Percentiles rank a stretch among this genome's conserved stretches.
Conservation (phyloP, 2,797 vertebrate genomes). For the Sebastes matsubarae region DNA sequence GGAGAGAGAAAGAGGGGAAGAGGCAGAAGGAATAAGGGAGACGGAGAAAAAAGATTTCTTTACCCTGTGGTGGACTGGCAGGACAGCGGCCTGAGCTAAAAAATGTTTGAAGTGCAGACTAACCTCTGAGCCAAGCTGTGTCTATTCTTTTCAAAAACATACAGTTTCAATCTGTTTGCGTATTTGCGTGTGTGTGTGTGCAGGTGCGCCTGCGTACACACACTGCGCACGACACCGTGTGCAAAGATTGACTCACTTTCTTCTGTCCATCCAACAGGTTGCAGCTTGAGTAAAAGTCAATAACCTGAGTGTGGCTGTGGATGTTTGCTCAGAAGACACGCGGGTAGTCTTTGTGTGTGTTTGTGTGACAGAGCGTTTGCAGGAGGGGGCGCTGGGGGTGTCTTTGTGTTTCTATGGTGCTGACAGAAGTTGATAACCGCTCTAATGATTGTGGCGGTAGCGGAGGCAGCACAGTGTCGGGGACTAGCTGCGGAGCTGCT, state of each 20-base stretch:
- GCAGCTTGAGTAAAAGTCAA: slow-evolving; percentile 82
- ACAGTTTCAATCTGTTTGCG: slow-evolving; percentile 18
- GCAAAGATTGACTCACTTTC: slow-evolving; percentile 75
- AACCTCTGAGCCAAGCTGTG: slow-evolving; percentile 38
- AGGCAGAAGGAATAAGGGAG: slow-evolving; percentile 60
- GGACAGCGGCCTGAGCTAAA: slow-evolving; percentile 54
- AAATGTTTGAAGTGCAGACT: slow-evolving; percentile 59
- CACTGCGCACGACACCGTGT: slow-evolving; percentile 49
- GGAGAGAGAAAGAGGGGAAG: slow-evolving; percentile 68
- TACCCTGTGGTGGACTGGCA: slow-evolving; percentile 70
- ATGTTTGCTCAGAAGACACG: slow-evolving; percentile 82
- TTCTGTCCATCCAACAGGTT: slow-evolving; percentile 67
- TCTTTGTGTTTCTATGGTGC: slow-evolving; percentile 78
- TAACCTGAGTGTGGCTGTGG: slow-evolving; percentile 73
- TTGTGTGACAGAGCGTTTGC: slow-evolving; percentile 62
- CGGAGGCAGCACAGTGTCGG: slow-evolving; percentile 53
- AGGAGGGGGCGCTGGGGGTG: slow-evolving; percentile 37
- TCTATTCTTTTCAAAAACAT: slow-evolving; percentile 26
- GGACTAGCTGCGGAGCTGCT: slow-evolving; percentile 50
- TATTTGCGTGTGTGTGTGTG: slow-evolving; percentile 1
- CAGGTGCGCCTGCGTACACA: slow-evolving; percentile 24
- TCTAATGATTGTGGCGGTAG: slow-evolving; percentile 63
- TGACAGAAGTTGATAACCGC: slow-evolving; percentile 75
- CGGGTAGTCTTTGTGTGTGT: slow-evolving; percentile 45
- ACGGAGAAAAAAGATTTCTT: slow-evolving; percentile 71